Percentiles rank a stretch among this genome's conserved stretches.
phyloP scores from a whole-genome alignment of 2,797 vertebrate genomes.

The Eleutherodactylus coqui region DNA sequence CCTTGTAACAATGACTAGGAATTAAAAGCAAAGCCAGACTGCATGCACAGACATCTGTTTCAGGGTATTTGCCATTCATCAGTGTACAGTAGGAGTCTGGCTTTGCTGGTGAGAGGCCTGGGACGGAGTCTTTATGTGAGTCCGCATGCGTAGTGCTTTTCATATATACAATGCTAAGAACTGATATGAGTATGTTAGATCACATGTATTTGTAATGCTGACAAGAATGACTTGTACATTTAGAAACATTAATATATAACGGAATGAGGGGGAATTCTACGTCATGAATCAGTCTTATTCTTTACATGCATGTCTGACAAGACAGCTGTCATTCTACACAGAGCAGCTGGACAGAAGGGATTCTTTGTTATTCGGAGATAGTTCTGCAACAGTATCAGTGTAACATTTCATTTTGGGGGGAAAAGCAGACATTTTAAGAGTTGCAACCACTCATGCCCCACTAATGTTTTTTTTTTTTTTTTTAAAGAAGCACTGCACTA shows the following conservation, averaged over 20 bases:
- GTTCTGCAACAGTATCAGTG: not conserved
- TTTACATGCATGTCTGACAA: not conserved
- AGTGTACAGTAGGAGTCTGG: too few species aligned
- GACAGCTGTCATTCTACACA: conserved; percentile 40
- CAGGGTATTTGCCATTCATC: too few species aligned
- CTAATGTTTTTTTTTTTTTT: not conserved
- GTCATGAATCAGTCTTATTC: not conserved
- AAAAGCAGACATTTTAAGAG: conserved; percentile 15
- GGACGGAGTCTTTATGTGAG: too few species aligned
- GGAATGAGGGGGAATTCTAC: not conserved
- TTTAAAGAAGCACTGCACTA: not conserved
- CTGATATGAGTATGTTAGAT: not conserved
- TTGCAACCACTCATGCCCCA: not conserved
- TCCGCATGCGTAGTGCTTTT: too few species aligned
- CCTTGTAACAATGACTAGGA: too few species aligned
- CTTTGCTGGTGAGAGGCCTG: too few species aligned
- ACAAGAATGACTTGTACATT: not conserved
- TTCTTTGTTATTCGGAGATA: conserved; percentile 26
- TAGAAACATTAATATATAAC: not conserved
- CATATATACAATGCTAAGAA: not conserved
- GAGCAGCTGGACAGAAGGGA: conserved; percentile 28
- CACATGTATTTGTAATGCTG: not conserved
- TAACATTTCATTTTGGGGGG: conserved; percentile 3
- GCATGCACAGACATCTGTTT: too few species aligned
- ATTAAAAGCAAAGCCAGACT: too few species aligned